A percentile compares a stretch with the other conserved stretches of the same genome.
phyloP scores from a whole-genome alignment of 2,888 invertebrate species.

The Drosophila merina region DNA sequence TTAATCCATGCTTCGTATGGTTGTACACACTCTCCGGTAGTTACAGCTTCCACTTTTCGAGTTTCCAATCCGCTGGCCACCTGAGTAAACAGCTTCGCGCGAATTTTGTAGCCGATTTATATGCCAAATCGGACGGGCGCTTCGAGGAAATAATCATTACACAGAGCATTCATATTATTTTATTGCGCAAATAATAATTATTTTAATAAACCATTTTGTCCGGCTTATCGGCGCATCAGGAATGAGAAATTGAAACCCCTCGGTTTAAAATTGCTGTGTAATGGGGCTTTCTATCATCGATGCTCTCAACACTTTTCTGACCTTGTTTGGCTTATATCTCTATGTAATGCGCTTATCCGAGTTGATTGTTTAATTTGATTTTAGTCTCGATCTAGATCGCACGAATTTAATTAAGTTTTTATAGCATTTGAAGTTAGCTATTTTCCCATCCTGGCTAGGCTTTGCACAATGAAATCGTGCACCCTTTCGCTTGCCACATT shows the following conservation, averaged over 20 bases:
- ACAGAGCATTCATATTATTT: slow-evolving; percentile 44
- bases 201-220: slow-evolving; percentile 65
- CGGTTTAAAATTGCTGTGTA: slow-evolving; percentile 14
- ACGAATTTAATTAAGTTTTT: neutral
- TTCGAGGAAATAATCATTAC: slow-evolving; percentile 66
- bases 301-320: slow-evolving; percentile 1
- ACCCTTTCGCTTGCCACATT: slow-evolving; percentile 67
- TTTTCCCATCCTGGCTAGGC: slow-evolving; percentile 31
- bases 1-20: slow-evolving; percentile 26
- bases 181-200: slow-evolving; percentile 66
- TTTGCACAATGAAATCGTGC: slow-evolving; percentile 59
- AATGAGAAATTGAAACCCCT: slow-evolving; percentile 23
- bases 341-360: neutral
- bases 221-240: slow-evolving; percentile 45
- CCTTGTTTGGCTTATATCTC: slow-evolving; percentile 12
- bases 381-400: neutral
- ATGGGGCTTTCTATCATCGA: slow-evolving; percentile 13
- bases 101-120: slow-evolving; percentile 61
- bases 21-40: neutral
- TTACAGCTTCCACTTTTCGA: slow-evolving; percentile 10
- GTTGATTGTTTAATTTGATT: slow-evolving; percentile 1
- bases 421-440: neutral
- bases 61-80: slow-evolving; percentile 5
- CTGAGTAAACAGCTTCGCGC: slow-evolving; percentile 53
- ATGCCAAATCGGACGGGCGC: slow-evolving; percentile 28